These are phyloP conservation scores for Idaea straminata DNA, from an alignment of 2,888 invertebrate species.

Conservation along the genomic window DNA sequence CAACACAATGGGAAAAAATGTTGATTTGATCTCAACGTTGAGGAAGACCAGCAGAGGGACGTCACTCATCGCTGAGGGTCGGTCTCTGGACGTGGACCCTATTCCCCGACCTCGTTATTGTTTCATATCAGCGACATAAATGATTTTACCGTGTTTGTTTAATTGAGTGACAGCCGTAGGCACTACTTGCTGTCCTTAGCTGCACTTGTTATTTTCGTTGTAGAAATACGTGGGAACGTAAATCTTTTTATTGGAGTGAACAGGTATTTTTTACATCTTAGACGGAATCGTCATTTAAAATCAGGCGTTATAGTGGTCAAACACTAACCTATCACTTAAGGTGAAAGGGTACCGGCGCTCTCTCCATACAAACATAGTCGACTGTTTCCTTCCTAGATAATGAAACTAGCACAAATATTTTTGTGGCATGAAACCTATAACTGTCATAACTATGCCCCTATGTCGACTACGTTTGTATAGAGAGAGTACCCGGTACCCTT, in stretches of 20 bases:
- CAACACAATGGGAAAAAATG: conserved; percentile 23
- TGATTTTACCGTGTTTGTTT: conserved; percentile 47
- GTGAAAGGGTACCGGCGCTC: no score
- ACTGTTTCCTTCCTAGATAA: no score
- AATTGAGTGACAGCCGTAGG: conserved; percentile 35
- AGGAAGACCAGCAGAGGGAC: conserved; percentile 33
- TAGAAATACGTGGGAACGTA: not conserved
- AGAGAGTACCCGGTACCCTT: no score
- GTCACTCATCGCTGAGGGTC: conserved; percentile 53
- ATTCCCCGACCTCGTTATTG: conserved; percentile 68
- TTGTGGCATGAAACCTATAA: no score
- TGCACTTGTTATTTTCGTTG: not conserved
- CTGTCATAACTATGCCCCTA: no score
- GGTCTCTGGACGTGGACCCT: conserved; percentile 47
- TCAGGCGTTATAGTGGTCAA: not conserved
- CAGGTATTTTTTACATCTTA: not conserved
- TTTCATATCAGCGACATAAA: conserved; percentile 53
- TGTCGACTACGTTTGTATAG: no score
- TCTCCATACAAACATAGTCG: no score
- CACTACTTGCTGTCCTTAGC: not conserved
- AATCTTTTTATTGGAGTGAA: not conserved
- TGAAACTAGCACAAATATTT: no score
- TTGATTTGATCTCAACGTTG: conserved; percentile 31
- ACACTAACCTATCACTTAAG: no score
- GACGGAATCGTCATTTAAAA: not conserved